Evolutionary conservation across 1,140 invertebrate genomes (phyloP).

Genomic region (Microplitis demolitor): DNA sequence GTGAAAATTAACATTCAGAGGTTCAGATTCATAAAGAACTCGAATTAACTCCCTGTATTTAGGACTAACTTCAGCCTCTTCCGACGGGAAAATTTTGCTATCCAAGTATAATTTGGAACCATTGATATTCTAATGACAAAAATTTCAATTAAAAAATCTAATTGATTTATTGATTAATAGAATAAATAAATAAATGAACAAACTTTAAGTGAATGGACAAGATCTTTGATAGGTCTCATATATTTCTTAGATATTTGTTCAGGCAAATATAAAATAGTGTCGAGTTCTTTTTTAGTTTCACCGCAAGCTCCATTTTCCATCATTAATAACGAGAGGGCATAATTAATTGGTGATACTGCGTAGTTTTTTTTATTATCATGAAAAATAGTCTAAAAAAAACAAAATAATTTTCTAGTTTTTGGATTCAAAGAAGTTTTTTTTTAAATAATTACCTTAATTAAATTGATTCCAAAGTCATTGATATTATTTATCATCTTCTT

Average conservation of each 20-base stretch:
- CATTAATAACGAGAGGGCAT: neutral
- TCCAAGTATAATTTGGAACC: neutral
- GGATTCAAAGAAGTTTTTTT: neutral
- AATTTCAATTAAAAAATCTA: neutral
- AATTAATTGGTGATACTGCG: neutral
- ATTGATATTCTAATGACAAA: neutral
- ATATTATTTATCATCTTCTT: no score
- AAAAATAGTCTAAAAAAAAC: neutral
- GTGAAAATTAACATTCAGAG: neutral
- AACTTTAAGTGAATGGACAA: neutral
- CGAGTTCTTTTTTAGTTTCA: neutral
- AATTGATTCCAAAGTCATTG: no score
- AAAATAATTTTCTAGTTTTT: neutral
- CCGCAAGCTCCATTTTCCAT: neutral
- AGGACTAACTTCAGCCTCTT: neutral
- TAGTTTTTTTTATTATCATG: neutral
- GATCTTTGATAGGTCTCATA: neutral
- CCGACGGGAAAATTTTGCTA: neutral
- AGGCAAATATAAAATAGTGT: neutral
- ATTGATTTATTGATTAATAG: neutral
- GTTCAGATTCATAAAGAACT: neutral
- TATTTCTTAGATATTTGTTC: neutral
- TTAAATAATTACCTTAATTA: neutral
- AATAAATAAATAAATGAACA: neutral
- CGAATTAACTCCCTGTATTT: neutral